A percentile compares a stretch with the other conserved stretches of the same genome.
These are phyloP conservation scores for Aradophagus sp. DNA, from an alignment of 1,140 invertebrate genomes.

Conservation along the genomic window DNA sequence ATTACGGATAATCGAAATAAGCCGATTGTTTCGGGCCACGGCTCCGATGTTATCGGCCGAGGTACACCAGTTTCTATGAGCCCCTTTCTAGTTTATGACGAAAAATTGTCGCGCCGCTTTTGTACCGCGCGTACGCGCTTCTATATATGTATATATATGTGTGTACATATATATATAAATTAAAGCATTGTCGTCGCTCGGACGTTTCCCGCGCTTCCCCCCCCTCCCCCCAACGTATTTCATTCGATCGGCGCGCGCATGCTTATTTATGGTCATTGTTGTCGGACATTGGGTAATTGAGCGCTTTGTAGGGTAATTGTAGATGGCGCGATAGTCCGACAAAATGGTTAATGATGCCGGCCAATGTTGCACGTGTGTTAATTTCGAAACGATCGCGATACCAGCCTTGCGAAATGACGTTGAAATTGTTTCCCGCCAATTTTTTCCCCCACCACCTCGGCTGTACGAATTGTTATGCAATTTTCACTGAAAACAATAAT, in stretches of 20 bases:
- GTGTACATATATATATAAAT: conserved; percentile 16
- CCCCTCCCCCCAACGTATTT: no score
- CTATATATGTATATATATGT: conserved; percentile 3
- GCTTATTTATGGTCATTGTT: conserved; percentile 45
- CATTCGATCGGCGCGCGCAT: conserved; percentile 6
- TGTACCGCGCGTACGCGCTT: no score
- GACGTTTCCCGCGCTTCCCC: no score
- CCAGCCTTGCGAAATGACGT: conserved; percentile 23
- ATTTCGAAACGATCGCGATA: conserved; percentile 42
- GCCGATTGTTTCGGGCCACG: conserved; percentile 44
- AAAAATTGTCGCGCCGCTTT: no score
- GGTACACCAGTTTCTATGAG: conserved; percentile 36
- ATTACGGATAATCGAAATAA: conserved; percentile 51
- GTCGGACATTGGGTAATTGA: conserved; percentile 49
- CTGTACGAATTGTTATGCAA: no score
- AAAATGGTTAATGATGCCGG: conserved; percentile 39
- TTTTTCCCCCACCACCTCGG: no score
- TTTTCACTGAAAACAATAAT: no score
- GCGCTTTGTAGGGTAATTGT: conserved; percentile 44
- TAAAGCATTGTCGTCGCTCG: conserved; percentile 8
- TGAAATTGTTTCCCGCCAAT: conserved; percentile 18
- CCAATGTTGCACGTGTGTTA: conserved; percentile 33
- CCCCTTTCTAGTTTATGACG: conserved; percentile 43
- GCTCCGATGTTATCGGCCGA: conserved; percentile 30
- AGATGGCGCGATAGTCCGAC: conserved; percentile 43